Conservation (phyloP, 2,797 vertebrate genomes). For the Enteromius treurensis region DNA sequence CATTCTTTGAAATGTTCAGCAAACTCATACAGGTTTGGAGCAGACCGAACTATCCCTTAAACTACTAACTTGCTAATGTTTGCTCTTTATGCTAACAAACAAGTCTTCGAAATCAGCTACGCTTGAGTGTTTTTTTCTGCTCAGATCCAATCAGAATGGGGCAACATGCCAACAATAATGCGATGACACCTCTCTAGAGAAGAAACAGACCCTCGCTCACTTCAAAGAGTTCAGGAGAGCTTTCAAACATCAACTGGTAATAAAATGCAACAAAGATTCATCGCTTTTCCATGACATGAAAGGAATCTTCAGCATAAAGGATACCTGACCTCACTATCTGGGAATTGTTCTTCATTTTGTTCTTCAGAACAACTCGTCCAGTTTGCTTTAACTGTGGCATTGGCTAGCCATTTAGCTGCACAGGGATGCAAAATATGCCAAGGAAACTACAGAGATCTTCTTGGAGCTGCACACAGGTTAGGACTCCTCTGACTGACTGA, state of each 20-base stretch:
- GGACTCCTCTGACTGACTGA: too few relatives aligned
- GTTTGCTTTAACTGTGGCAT: background rate
- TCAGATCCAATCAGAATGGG: constrained; percentile 67
- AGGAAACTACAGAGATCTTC: background rate
- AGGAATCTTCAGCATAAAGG: constrained; percentile 67
- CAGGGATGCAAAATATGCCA: background rate
- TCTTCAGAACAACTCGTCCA: background rate
- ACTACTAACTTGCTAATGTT: background rate
- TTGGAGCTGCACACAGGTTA: background rate
- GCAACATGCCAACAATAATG: constrained; percentile 68
- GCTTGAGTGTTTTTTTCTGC: constrained; percentile 12
- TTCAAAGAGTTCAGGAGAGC: constrained; percentile 74
- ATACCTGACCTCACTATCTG: constrained; percentile 57
- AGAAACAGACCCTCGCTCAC: constrained; percentile 72
- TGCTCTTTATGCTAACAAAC: constrained; percentile 7
- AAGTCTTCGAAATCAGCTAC: constrained; percentile 36
- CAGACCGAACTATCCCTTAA: background rate
- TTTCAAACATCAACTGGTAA: constrained; percentile 75
- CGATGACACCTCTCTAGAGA: constrained; percentile 68
- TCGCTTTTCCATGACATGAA: constrained; percentile 76
- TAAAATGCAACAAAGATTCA: constrained; percentile 76
- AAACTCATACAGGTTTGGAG: background rate
- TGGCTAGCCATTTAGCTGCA: background rate
- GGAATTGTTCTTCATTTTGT: constrained; percentile 24
- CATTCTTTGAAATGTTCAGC: background rate